Conservation (phyloP, 2,113 vertebrate species). For the Plotosus lineatus region DNA sequence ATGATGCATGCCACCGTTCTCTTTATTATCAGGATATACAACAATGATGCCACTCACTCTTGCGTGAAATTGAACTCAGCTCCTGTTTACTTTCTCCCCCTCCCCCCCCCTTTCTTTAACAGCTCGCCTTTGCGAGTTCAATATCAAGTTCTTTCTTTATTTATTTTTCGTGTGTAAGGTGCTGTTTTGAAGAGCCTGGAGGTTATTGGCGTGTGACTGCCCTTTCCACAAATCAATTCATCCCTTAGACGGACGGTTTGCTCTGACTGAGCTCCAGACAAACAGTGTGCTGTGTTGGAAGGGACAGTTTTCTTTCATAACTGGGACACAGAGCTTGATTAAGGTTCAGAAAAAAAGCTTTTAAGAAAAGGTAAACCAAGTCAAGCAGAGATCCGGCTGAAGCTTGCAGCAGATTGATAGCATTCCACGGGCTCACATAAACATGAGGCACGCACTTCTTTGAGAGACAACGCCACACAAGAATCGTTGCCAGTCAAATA, state of each 20-base stretch:
- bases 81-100: slow-evolving; percentile 62
- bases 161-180: not conserved
- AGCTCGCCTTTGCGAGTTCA: slow-evolving; percentile 64
- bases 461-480: slow-evolving; percentile 59
- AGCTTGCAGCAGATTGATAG: not conserved
- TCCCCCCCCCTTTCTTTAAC: slow-evolving; percentile 63
- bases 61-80: slow-evolving; percentile 77
- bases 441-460: slow-evolving; percentile 45
- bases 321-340: slow-evolving; percentile 62
- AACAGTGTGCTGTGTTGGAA: slow-evolving; percentile 49
- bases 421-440: not conserved
- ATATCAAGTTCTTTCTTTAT: slow-evolving; percentile 51
- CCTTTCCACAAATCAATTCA: slow-evolving; percentile 50
- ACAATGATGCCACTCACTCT: slow-evolving; percentile 70
- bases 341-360: slow-evolving; percentile 63
- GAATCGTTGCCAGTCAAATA: slow-evolving; percentile 32
- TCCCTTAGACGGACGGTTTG: slow-evolving; percentile 37
- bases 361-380: slow-evolving; percentile 69
- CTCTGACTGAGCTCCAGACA: slow-evolving; percentile 48
- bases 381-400: slow-evolving; percentile 36
- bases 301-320: slow-evolving; percentile 58
- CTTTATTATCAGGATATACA: slow-evolving; percentile 70
- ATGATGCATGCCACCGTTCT: slow-evolving; percentile 66
- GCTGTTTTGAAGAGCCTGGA: slow-evolving; percentile 37
- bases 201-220: slow-evolving; percentile 51